Percentiles rank a stretch among this genome's conserved stretches.
Evolutionary conservation across 2,113 vertebrate genomes (phyloP).

Genomic region (Sebastes fasciatus): DNA sequence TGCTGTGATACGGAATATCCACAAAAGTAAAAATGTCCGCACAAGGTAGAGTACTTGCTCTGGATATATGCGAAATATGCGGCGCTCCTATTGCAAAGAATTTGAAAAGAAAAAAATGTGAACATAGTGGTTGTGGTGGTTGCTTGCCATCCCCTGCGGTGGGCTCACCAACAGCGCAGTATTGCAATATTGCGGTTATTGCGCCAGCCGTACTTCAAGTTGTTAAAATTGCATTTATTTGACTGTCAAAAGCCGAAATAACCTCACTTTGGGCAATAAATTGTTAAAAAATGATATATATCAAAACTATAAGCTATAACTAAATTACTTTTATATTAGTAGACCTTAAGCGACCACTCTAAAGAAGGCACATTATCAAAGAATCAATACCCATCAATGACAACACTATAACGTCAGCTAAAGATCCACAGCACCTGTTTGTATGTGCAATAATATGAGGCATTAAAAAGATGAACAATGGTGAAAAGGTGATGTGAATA

Average conservation of each 20-base stretch:
- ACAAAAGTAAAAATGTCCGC: too few species aligned
- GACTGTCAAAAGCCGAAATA: neutral
- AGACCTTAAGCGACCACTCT: neutral
- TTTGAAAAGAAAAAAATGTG: too few species aligned
- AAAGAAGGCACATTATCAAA: neutral
- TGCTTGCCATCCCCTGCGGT: too few species aligned
- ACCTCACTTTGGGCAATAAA: neutral
- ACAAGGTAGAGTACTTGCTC: too few species aligned
- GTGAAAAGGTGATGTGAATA: too few species aligned
- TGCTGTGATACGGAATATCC: too few species aligned
- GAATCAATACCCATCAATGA: neutral
- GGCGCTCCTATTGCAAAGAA: too few species aligned
- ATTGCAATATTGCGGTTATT: too few species aligned
- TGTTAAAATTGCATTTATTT: neutral
- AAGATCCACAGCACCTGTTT: neutral
- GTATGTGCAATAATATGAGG: neutral
- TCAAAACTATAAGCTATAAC: neutral
- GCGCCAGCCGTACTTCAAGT: too few species aligned
- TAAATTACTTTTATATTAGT: neutral
- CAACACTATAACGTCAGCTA: neutral
- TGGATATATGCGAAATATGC: too few species aligned
- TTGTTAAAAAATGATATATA: neutral
- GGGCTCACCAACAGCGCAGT: too few species aligned
- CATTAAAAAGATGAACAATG: neutral
- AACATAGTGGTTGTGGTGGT: too few species aligned